Percentiles rank a stretch among this genome's conserved stretches.
Conservation (phyloP, 2,888 invertebrate genomes). For the Protonemura montana region DNA sequence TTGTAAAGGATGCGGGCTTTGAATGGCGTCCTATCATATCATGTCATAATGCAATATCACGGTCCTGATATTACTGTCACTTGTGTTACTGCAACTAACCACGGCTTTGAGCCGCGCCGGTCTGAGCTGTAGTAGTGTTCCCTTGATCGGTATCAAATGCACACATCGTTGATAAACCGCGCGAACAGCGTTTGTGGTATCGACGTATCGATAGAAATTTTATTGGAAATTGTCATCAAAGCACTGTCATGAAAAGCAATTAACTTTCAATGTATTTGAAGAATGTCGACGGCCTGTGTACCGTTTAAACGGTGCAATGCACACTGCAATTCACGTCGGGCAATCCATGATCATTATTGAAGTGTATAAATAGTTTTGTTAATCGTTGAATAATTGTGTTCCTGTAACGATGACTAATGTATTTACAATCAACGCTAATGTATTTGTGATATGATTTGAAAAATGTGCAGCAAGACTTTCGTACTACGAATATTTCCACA, state of each 20-base stretch:
- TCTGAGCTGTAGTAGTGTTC: not conserved
- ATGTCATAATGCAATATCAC: not conserved
- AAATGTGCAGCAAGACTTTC: not conserved
- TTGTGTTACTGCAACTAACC: not conserved
- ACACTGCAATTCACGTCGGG: too few species aligned
- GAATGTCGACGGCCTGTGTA: not conserved
- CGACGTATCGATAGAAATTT: not conserved
- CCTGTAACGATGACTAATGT: not conserved
- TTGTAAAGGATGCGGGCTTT: not conserved
- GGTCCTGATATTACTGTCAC: not conserved
- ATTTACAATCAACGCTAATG: not conserved
- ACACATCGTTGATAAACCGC: not conserved
- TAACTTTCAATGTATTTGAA: not conserved
- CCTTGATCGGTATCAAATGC: not conserved
- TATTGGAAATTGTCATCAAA: not conserved
- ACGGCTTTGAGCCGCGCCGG: not conserved
- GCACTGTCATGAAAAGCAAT: not conserved
- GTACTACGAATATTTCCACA: not conserved
- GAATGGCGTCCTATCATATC: not conserved
- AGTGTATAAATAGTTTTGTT: not conserved
- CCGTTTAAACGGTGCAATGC: constrained; percentile 4
- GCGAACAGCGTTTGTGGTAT: not conserved
- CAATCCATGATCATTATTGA: not conserved
- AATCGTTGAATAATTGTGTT: not conserved
- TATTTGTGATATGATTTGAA: not conserved